Percentiles rank a stretch among this genome's conserved stretches.
These are phyloP conservation scores for Sarcophaga carnaria DNA, from an alignment of 2,888 invertebrate species.

Conservation along the genomic window DNA sequence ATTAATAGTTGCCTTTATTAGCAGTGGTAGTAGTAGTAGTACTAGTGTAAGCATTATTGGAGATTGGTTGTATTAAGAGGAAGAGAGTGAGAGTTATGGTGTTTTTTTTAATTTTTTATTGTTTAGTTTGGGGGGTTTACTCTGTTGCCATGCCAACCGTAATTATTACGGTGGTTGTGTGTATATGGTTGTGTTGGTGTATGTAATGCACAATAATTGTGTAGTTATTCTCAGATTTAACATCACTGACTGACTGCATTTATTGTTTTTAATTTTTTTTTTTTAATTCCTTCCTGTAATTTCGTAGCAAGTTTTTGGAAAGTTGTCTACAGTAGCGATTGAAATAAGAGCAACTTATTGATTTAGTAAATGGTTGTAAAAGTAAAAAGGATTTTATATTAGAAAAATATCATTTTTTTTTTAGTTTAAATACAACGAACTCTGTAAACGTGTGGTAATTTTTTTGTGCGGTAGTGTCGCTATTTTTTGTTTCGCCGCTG, in stretches of 20 bases:
- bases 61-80: slow-evolving; percentile 40
- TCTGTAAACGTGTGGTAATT: no score
- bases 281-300: background rate
- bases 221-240: slow-evolving; percentile 48
- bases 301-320: background rate
- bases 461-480: no score
- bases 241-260: slow-evolving; percentile 56
- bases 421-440: no score
- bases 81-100: background rate
- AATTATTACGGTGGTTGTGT: slow-evolving; percentile 55
- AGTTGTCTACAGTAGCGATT: background rate
- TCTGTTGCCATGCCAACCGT: slow-evolving; percentile 67
- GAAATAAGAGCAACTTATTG: no score
- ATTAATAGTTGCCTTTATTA: slow-evolving; percentile 14
- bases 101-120: slow-evolving; percentile 16
- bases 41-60: slow-evolving; percentile 48
- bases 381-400: no score
- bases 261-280: slow-evolving; percentile 2
- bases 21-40: background rate
- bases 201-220: slow-evolving; percentile 14
- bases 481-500: no score
- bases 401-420: no score
- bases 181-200: background rate
- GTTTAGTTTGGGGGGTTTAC: slow-evolving; percentile 39
- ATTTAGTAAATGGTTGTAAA: no score